Percentiles rank a stretch among this genome's conserved stretches.
These are phyloP conservation scores for Nettapus auritus DNA, from an alignment of 2,113 vertebrate genomes.

Conservation along the genomic window DNA sequence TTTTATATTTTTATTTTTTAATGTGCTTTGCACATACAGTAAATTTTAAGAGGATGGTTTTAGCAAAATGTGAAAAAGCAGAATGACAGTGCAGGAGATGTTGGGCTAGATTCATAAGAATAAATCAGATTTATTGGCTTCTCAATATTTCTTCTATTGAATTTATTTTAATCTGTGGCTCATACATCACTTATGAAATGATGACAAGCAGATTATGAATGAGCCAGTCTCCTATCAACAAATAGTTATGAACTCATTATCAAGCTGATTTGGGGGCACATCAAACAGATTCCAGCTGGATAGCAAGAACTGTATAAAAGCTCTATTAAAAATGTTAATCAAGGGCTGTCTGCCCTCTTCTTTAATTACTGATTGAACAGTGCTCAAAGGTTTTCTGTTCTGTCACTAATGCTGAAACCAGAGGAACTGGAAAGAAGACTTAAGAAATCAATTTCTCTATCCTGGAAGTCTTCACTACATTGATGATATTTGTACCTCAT, in stretches of 20 bases:
- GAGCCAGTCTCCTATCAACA: constrained; percentile 47
- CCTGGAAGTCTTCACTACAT: neutral
- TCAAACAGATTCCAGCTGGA: constrained; percentile 3
- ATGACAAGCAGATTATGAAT: constrained; percentile 62
- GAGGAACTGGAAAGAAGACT: neutral
- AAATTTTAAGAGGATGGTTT: constrained; percentile 60
- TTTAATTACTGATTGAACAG: neutral
- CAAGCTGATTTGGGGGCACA: constrained; percentile 25
- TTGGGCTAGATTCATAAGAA: constrained; percentile 66
- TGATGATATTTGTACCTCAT: neutral
- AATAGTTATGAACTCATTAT: constrained; percentile 57
- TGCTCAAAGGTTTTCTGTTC: neutral
- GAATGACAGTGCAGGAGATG: constrained; percentile 47
- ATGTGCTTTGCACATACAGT: constrained; percentile 64
- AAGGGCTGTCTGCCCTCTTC: neutral
- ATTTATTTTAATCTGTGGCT: constrained; percentile 65
- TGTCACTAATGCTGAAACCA: neutral
- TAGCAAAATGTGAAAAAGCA: constrained; percentile 64
- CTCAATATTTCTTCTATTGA: constrained; percentile 63
- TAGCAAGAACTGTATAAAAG: constrained; percentile 30
- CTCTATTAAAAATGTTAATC: constrained; percentile 55
- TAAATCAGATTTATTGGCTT: constrained; percentile 38
- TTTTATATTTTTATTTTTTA: too few species aligned
- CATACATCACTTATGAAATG: constrained; percentile 39
- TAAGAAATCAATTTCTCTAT: neutral